These are phyloP conservation scores for Brevimyrus niger DNA, from an alignment of 2,113 vertebrate genomes.

Conservation along the genomic window DNA sequence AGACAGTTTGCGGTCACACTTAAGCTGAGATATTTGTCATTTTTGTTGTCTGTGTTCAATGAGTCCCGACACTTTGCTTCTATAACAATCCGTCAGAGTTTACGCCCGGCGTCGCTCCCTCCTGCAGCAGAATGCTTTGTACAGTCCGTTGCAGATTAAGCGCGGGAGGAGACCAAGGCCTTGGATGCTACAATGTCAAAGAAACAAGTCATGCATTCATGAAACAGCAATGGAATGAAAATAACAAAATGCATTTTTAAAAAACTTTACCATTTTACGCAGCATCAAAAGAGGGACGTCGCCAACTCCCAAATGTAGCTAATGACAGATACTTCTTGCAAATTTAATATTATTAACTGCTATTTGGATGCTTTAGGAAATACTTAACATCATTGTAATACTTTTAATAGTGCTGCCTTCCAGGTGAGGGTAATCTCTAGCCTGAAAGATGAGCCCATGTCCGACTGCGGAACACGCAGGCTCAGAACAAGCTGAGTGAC, in stretches of 20 bases:
- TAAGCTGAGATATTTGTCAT: slow-evolving; percentile 9
- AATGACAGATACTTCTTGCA: neutral
- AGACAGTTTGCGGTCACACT: slow-evolving; percentile 5
- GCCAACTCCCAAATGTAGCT: neutral
- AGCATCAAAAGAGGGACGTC: neutral
- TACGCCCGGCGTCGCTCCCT: neutral
- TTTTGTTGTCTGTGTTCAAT: slow-evolving; percentile 1
- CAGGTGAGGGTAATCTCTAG: neutral
- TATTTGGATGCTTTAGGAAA: neutral
- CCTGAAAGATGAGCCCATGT: neutral
- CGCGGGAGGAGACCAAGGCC: neutral
- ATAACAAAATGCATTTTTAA: neutral
- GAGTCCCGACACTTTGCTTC: neutral
- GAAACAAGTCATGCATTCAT: neutral
- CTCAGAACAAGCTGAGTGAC: neutral
- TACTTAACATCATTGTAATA: neutral
- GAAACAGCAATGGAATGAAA: neutral
- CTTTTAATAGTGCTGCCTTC: neutral
- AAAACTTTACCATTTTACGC: neutral
- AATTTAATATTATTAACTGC: neutral
- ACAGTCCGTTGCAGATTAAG: neutral
- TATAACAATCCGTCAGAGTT: slow-evolving; percentile 1
- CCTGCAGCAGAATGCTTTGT: neutral
- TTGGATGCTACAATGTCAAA: neutral
- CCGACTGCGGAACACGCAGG: neutral